Conservation (phyloP, 2,888 invertebrate genomes). For the Tachina grossa region DNA sequence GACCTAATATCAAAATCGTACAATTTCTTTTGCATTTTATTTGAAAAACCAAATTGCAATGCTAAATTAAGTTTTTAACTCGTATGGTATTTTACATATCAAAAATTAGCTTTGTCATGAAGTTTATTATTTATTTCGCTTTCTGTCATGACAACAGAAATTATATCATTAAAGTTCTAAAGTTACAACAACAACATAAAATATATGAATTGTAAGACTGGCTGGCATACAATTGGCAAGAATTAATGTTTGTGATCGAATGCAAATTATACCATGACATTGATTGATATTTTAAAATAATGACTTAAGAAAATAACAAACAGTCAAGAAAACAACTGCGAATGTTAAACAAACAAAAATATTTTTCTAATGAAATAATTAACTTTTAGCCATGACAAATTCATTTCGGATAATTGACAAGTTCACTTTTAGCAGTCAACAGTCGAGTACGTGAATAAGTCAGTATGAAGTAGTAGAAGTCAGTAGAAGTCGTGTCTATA, state of each 20-base stretch:
- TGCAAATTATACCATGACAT: conserved; percentile 69
- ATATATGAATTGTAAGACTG: conserved; percentile 34
- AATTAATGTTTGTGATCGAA: conserved; percentile 57
- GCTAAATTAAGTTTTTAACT: background rate
- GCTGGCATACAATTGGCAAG: conserved; percentile 49
- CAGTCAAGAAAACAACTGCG: conserved; percentile 9
- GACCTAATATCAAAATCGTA: too few species aligned
- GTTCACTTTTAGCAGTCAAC: conserved; percentile 21
- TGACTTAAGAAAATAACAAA: conserved; percentile 48
- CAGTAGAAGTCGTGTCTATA: background rate
- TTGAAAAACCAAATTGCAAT: background rate
- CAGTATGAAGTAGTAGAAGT: background rate
- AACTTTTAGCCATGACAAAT: conserved; percentile 65
- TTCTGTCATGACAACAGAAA: conserved; percentile 13
- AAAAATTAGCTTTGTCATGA: conserved; percentile 46
- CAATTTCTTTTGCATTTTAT: background rate
- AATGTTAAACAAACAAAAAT: conserved; percentile 18
- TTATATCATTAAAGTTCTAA: conserved; percentile 23
- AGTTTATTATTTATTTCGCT: conserved; percentile 43
- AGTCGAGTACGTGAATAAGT: conserved; percentile 5
- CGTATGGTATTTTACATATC: conserved; percentile 25
- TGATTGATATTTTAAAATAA: conserved; percentile 69
- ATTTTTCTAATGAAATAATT: conserved; percentile 55
- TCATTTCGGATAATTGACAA: conserved; percentile 60
- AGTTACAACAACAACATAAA: conserved; percentile 5